A percentile compares a stretch with the other conserved stretches of the same genome.
Evolutionary conservation across 2,113 vertebrate genomes (phyloP).

Genomic region (Barnardius zonarius): DNA sequence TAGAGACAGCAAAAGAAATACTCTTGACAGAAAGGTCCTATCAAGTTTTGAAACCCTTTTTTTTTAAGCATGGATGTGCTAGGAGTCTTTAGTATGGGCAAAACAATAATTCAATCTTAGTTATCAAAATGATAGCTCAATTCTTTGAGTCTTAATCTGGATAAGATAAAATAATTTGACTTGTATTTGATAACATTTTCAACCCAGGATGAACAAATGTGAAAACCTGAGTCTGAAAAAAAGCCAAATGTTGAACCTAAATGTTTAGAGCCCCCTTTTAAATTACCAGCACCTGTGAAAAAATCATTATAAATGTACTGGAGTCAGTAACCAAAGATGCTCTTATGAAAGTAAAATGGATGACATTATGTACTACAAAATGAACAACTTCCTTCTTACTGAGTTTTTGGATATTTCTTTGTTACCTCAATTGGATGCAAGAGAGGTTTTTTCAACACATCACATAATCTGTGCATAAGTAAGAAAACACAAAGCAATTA

Average conservation of each 20-base stretch:
- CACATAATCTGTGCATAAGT: background rate
- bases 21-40: background rate
- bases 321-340: background rate
- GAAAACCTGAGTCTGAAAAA: background rate
- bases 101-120: background rate
- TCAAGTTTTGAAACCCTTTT: background rate
- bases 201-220: background rate
- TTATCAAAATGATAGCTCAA: background rate
- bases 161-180: background rate
- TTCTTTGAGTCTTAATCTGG: background rate
- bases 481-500: conserved; percentile 25
- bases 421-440: background rate
- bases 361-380: background rate
- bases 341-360: background rate
- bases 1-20: background rate
- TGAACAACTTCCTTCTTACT: background rate
- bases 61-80: background rate
- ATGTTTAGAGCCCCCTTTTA: background rate
- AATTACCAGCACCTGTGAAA: background rate
- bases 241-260: background rate
- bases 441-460: background rate
- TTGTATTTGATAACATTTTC: background rate
- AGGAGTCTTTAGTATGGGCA: background rate
- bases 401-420: conserved; percentile 21
- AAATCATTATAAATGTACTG: background rate